Evolutionary conservation across 2,888 invertebrate genomes (phyloP).

Genomic region (Pheosia gnoma): DNA sequence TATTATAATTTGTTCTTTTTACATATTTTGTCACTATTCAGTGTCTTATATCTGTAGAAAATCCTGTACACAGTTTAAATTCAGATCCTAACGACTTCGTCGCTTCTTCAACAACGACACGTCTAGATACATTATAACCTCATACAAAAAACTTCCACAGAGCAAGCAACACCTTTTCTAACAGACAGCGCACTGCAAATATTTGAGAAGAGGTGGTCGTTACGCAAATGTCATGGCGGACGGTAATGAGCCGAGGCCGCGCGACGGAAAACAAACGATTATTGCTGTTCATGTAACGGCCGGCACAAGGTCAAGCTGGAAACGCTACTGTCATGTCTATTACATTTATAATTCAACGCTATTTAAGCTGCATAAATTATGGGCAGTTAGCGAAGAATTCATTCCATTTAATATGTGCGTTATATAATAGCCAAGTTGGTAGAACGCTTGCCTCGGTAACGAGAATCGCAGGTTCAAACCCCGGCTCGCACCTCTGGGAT

Average conservation of each 20-base stretch:
- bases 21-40: too few relatives aligned
- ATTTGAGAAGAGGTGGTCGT: constrained; percentile 31
- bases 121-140: background rate
- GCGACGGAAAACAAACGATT: constrained; percentile 27
- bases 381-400: background rate
- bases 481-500: too few relatives aligned
- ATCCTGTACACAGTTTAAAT: too few relatives aligned
- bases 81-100: too few relatives aligned
- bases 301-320: background rate
- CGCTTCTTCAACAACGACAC: too few relatives aligned
- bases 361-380: background rate
- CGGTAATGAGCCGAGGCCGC: constrained; percentile 29
- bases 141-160: too few relatives aligned
- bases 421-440: too few relatives aligned
- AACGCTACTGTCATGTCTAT: constrained; percentile 1
- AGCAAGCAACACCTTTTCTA: background rate
- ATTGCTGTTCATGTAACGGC: constrained; percentile 24
- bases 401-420: too few relatives aligned
- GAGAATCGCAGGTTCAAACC: too few relatives aligned
- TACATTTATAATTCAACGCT: background rate
- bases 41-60: too few relatives aligned
- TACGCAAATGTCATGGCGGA: constrained; percentile 34
- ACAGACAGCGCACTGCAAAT: constrained; percentile 27
- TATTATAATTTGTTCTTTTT: too few relatives aligned
- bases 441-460: too few relatives aligned